Percentiles rank a stretch among this genome's conserved stretches.
Conservation (phyloP, 2,113 vertebrate species). For the Seriola quinqueradiata region DNA sequence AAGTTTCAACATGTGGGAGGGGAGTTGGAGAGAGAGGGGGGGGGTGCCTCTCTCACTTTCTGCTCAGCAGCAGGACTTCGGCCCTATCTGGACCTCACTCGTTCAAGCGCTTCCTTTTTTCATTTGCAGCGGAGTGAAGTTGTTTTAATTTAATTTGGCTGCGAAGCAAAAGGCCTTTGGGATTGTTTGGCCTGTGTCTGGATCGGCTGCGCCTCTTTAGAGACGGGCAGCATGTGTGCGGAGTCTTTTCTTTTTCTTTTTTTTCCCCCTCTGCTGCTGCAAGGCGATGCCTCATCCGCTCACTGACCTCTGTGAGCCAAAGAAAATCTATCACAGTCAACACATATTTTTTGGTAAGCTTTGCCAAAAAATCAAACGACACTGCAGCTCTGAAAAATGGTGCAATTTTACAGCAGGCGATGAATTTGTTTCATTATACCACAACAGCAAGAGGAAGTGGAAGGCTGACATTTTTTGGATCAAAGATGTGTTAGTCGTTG, state of each 20-base stretch:
- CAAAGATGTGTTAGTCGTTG: constrained; percentile 12
- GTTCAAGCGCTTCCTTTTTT: constrained; percentile 82
- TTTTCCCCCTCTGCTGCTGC: constrained; percentile 11
- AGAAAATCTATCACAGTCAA: constrained; percentile 42
- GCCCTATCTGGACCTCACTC: constrained; percentile 68
- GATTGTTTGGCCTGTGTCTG: constrained; percentile 58
- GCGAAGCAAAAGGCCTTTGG: constrained; percentile 63
- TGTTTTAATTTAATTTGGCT: constrained; percentile 81
- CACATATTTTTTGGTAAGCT: constrained; percentile 27
- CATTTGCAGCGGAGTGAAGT: constrained; percentile 67
- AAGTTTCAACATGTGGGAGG: constrained; percentile 16
- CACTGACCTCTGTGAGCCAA: constrained; percentile 51
- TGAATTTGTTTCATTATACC: constrained; percentile 19
- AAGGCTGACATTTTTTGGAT: constrained; percentile 15
- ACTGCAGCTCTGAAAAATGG: constrained; percentile 21
- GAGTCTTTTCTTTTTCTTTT: constrained; percentile 20
- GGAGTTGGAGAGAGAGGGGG: not conserved
- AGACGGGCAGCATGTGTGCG: constrained; percentile 22
- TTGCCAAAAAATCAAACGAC: constrained; percentile 45
- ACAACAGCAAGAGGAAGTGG: not conserved
- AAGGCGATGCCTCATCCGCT: constrained; percentile 34
- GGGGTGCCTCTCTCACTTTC: constrained; percentile 53
- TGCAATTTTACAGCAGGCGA: constrained; percentile 6
- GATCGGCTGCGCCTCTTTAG: constrained; percentile 42
- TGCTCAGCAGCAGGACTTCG: constrained; percentile 69